Evolutionary conservation across 2,113 vertebrate species (phyloP).

Genomic region (Octodon degus): DNA sequence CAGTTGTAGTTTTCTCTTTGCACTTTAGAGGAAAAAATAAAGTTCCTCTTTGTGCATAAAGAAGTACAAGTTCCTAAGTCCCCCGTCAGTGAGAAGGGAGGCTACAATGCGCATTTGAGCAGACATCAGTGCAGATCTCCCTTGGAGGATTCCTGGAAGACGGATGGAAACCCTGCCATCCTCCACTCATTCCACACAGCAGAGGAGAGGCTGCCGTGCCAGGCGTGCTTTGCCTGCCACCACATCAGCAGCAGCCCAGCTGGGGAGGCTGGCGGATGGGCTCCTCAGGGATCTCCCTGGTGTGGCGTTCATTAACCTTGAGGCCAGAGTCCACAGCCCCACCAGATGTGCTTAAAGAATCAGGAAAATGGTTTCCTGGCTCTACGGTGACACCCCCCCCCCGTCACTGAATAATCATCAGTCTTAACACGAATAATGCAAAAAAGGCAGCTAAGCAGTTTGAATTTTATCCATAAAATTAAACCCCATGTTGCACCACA

Average conservation of each 20-base stretch:
- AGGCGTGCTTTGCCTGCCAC: background rate
- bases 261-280: background rate
- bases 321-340: background rate
- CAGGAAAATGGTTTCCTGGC: background rate
- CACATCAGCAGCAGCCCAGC: background rate
- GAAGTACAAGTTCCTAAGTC: background rate
- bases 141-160: conserved; percentile 22
- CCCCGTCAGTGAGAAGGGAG: background rate
- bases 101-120: background rate
- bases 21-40: background rate
- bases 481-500: conserved; percentile 63
- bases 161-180: background rate
- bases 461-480: conserved; percentile 79
- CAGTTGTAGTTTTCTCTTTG: background rate
- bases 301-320: background rate
- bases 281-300: background rate
- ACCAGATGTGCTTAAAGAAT: conserved; percentile 22
- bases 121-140: background rate
- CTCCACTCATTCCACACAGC: background rate
- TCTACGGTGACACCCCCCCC: background rate
- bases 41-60: background rate
- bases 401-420: conserved; percentile 44
- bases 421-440: conserved; percentile 65
- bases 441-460: conserved; percentile 68
- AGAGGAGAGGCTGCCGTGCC: background rate